Percentiles rank a stretch among this genome's conserved stretches.
phyloP scores from a whole-genome alignment of 2,888 invertebrate genomes.

The Scaptomyza tumidula region DNA sequence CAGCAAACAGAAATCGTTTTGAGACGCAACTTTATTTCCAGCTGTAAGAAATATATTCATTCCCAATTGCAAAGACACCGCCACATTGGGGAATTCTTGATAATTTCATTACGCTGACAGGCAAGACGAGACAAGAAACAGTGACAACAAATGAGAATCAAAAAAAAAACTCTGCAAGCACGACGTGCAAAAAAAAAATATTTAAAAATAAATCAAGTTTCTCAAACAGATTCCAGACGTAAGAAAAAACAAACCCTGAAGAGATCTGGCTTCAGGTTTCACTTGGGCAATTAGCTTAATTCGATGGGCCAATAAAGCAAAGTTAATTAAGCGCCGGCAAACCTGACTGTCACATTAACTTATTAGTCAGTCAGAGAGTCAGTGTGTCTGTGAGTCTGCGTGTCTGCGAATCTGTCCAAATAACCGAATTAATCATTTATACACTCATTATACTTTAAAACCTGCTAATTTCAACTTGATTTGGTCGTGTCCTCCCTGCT shows the following conservation, averaged over 20 bases:
- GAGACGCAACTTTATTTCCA: neutral
- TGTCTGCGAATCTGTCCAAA: constrained; percentile 12
- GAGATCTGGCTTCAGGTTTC: constrained; percentile 47
- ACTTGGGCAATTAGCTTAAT: constrained; percentile 66
- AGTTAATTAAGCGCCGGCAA: constrained; percentile 60
- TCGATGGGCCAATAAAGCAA: constrained; percentile 56
- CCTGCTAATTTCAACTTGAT: constrained; percentile 69
- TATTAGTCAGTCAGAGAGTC: neutral
- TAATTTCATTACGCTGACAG: constrained; percentile 39
- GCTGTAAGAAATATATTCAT: too few relatives aligned
- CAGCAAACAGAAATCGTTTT: constrained; percentile 26
- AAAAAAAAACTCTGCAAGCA: neutral
- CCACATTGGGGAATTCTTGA: constrained; percentile 37
- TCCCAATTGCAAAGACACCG: constrained; percentile 17
- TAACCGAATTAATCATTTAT: constrained; percentile 71
- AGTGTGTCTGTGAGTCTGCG: too few relatives aligned
- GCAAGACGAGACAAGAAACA: constrained; percentile 6
- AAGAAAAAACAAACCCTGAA: neutral
- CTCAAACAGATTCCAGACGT: neutral
- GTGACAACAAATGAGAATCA: constrained; percentile 17
- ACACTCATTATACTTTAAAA: constrained; percentile 74
- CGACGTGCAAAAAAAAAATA: neutral
- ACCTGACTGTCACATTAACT: constrained; percentile 19
- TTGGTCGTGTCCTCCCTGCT: constrained; percentile 22
- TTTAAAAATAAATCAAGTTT: neutral